Evolutionary conservation across 2,797 vertebrate species (phyloP), one percentile per base, ranked within the genome.

Genomic region (Cyprinodon diabolis): DNA sequence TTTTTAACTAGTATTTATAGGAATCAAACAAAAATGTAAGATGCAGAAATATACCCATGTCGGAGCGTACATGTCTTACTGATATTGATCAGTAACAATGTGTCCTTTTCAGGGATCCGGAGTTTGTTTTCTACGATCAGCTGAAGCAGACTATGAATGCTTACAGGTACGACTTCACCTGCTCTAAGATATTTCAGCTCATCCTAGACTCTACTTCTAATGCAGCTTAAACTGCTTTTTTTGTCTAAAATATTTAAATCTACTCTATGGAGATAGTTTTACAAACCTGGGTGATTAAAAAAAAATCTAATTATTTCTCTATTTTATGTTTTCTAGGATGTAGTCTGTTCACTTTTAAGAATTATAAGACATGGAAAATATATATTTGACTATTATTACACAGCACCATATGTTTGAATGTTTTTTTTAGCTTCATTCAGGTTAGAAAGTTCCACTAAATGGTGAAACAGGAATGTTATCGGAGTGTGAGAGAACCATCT

Each of bases 101-200:
- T 89, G 40, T 87, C 74, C 58, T 68, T 77, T 21, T 6, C 92
- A 99, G 98, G 85, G 98, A 99, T 87, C 98, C 98, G 0, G 98
- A 99, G 91, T 99, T 99, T 91, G 97, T 99, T 51, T 99, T 99
- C 91, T 99, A 99, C 1, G 98, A 99, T 91, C 98, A 99, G 94
- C 93, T 99, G 74, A 99, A 99, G 87, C 98, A 99, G 92, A 97
- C 97, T 10, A 99, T 99, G 97, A 99, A 98, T 0, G 98, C 98
- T 0, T 99, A 99, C 92, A 97, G 97, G 98, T 99, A 89, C 69
- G 91, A 8, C 67, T 63, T 65, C 15, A 25, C 23, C 10, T n/a
- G 12, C 14, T 58, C 21, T 1, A n/a, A 4, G 15, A 2, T 13
- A 9, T 67, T 30, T 51, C 40, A 43, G 40, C 40, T 43, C 40